phyloP scores from a whole-genome alignment of 2,888 invertebrate genomes.

The Leptinotarsa rubiginosa region DNA sequence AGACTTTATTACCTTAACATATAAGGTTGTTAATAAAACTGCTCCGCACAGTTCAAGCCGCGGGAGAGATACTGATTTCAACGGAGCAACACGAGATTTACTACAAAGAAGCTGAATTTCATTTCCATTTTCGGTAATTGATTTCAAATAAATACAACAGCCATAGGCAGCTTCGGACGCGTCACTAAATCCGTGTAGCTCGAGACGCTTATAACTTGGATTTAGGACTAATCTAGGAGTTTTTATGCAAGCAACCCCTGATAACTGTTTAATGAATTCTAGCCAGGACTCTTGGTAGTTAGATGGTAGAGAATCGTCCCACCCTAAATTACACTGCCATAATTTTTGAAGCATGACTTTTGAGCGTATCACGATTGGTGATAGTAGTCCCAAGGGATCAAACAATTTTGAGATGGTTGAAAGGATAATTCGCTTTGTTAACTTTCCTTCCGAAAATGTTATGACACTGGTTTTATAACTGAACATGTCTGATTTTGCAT shows the following conservation, averaged over 20 bases:
- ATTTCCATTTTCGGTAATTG: neutral
- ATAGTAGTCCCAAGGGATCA: constrained; percentile 13
- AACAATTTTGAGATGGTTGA: constrained; percentile 15
- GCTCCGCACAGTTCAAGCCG: constrained; percentile 10
- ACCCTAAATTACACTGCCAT: constrained; percentile 17
- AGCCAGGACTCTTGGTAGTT: neutral
- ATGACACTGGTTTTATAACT: neutral
- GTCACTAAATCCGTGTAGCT: constrained; percentile 1
- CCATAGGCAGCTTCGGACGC: constrained; percentile 8
- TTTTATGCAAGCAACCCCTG: neutral
- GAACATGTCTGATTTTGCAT: constrained; percentile 3
- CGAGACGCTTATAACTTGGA: neutral
- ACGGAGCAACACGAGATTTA: neutral
- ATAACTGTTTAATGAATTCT: neutral
- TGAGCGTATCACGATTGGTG: constrained; percentile 4
- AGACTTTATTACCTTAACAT: neutral
- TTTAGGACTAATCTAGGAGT: neutral
- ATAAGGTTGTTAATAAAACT: constrained; percentile 7
- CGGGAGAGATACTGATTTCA: constrained; percentile 7
- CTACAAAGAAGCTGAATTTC: constrained; percentile 4
- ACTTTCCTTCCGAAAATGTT: neutral
- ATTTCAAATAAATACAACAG: neutral
- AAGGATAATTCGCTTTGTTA: constrained; percentile 16
- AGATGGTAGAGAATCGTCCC: neutral
- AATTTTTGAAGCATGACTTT: constrained; percentile 24